Base-by-base conservation (phyloP, 2,797 vertebrate species). In the Bovichtus variegatus region DNA sequence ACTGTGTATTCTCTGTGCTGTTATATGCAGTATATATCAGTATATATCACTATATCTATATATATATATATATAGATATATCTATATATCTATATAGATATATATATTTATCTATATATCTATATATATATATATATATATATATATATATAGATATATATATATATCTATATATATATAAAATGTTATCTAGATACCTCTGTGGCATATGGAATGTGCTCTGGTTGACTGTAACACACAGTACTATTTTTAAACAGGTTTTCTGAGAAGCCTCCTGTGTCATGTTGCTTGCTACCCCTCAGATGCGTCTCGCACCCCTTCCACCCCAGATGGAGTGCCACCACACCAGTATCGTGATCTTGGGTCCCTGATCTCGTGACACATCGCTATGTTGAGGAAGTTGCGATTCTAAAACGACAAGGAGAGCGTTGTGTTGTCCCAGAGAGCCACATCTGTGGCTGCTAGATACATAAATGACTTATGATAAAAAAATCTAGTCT, bases 171-270 rank as follows among this genome's bases (percentile, higher is more conserved):
- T 61, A 16, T 62, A 38, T 44, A 31, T 21, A 34, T 63, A 23
- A 46, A 25, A 69, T 55, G 64, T 57, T 80, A 61, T 40, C 54
- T 69, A 43, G 66, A 71, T 81, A 59, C 21, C 36, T 43, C n/a
- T 57, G 75, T 55, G 55, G 50, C 44, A 58, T 62, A 47, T 68
- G 89, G 87, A 83, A 92, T 92, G 89, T 83, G 46, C 38, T 71
- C 82, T 78, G 65, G 44, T 46, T 53, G 47, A 72, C 55, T 68
- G 77, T 74, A 62, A 78, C 80, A 25, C 76, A 57, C 79, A 5
- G 70, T n/a, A 40, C 94, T 96, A 96, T 96, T 95, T 95, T 93
- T 96, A 96, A 93, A 89, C 76, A 27, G 61, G 40, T 77, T 91
- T 93, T 93, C 92, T 80, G 74, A 89, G 92, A 89, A 91, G 80